phyloP scores from a whole-genome alignment of 1,140 invertebrate species.

The Heliconius hewitsoni region DNA sequence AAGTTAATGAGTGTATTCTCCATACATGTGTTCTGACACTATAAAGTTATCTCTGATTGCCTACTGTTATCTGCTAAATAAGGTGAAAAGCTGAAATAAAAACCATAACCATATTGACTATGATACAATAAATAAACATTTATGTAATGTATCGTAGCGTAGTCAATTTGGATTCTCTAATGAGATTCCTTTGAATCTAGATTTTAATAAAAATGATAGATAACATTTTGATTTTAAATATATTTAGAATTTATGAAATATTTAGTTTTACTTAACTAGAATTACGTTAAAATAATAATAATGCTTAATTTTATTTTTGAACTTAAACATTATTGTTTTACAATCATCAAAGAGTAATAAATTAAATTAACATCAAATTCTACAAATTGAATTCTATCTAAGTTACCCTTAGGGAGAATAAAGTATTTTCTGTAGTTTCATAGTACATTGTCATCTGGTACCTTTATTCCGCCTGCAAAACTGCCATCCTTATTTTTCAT shows the following conservation, averaged over 20 bases:
- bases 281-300: too few relatives aligned
- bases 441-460: constrained; percentile 40
- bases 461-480: constrained; percentile 41
- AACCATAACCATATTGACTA: too few relatives aligned
- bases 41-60: background rate
- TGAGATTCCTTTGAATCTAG: too few relatives aligned
- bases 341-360: background rate
- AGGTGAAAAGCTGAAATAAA: background rate
- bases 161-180: too few relatives aligned
- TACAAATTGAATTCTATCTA: background rate
- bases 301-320: too few relatives aligned
- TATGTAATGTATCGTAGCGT: too few relatives aligned
- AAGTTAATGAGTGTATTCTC: too few relatives aligned
- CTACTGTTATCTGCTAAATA: background rate
- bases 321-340: background rate
- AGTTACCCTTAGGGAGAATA: constrained; percentile 2
- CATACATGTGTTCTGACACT: background rate
- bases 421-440: constrained; percentile 33
- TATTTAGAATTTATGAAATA: too few relatives aligned
- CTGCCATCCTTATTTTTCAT: constrained; percentile 61
- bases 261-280: too few relatives aligned
- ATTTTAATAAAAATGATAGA: too few relatives aligned
- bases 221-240: too few relatives aligned
- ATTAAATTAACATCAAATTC: background rate
- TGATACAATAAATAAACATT: too few relatives aligned